Percentiles rank a stretch among this genome's conserved stretches.
phyloP scores from a whole-genome alignment of 2,888 invertebrate genomes.

The Brassicogethes aeneus region DNA sequence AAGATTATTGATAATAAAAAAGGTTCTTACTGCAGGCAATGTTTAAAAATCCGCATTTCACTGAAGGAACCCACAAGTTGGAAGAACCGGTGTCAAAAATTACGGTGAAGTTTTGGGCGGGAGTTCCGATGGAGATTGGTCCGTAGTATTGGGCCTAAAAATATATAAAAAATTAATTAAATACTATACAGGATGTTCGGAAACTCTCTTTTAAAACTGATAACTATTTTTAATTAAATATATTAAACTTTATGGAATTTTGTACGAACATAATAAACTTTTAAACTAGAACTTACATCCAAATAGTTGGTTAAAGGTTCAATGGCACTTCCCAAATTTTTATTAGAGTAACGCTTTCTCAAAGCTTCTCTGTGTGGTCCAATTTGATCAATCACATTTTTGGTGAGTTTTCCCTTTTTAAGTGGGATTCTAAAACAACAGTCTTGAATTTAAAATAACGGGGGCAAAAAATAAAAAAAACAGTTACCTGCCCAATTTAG shows the following conservation, averaged over 20 bases:
- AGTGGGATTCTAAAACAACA: not conserved
- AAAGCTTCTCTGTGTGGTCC: not conserved
- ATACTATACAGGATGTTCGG: no score
- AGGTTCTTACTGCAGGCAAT: slow-evolving; percentile 73
- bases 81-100: slow-evolving; percentile 96
- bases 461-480: not conserved
- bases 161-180: slow-evolving; percentile 1
- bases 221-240: no score
- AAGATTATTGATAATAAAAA: no score
- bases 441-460: not conserved
- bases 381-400: not conserved
- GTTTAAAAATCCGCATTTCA: slow-evolving; percentile 80
- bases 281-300: not conserved
- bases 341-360: not conserved
- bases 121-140: slow-evolving; percentile 77
- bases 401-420: not conserved
- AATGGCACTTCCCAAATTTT: not conserved
- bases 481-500: not conserved
- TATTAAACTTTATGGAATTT: no score
- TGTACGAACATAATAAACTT: no score
- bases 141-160: slow-evolving; percentile 84
- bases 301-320: slow-evolving; percentile 1
- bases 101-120: slow-evolving; percentile 80
- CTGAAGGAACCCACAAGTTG: slow-evolving; percentile 94
- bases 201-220: no score